Evolutionary conservation across 2,888 invertebrate genomes (phyloP), one percentile per base, ranked within the genome.

Genomic region (Lasiommata megera): DNA sequence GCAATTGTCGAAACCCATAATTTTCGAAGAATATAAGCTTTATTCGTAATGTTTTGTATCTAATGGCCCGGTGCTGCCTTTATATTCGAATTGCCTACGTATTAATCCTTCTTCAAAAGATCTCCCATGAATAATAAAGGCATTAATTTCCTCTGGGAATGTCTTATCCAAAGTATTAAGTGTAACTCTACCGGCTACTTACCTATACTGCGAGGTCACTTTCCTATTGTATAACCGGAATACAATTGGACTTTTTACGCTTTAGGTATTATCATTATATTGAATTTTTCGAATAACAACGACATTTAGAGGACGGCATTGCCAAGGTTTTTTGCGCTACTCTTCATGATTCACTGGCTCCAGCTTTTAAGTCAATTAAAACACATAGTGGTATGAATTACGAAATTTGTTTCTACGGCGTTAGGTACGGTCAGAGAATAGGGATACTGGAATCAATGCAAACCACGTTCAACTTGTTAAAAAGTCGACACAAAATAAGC

Each of bases 41-140:
- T 12, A 31, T 34, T 41, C n/a, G 12, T 54, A 61, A 46, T 59
- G 50, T 55, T 64, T 58, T 54, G 57, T 59, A 57, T 53, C 57
- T 61, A 57, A 63, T 58, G 61, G 57, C 48, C 51, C 56, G 54
- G 60, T 59, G 43, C 44, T 46, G 38, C 53, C 46, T 54, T 58
- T 55, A 54, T 60, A 47, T 18, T 50, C 41, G 41, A 56, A 56
- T 61, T 55, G n/a, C n/a, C n/a, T n/a, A 44, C 41, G 48, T 54
- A 61, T 61, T 63, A 63, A 63, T 65, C 46, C 46, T 46, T 46
- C 46, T 46, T 31, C 46, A 46, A 46, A 31, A 46, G 46, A 31
- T 16, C 46, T 31, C 14, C 31, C 31, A 31, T 46, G 31, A 46
- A 46, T 46, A 46, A 46, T 46, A 46, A 12, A 28, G 28, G 43